These are phyloP conservation scores for Polypedilum vanderplanki DNA, from an alignment of 1,140 invertebrate genomes.

Conservation along the genomic window DNA sequence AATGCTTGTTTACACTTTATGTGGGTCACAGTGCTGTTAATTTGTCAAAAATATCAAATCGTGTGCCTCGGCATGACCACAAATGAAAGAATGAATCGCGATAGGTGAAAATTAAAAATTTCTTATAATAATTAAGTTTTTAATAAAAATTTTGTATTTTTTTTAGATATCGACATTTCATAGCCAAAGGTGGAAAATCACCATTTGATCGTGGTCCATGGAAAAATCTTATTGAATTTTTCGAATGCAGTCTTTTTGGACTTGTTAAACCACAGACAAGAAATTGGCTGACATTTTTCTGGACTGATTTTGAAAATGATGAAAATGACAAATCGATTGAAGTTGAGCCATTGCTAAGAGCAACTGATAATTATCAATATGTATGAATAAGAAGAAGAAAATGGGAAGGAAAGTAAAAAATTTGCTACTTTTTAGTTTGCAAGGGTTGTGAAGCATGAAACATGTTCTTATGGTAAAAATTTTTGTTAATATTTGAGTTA, in stretches of 20 bases:
- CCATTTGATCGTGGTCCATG: slow-evolving; percentile 75
- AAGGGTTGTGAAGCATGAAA: not conserved
- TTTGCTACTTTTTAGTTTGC: not conserved
- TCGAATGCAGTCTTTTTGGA: slow-evolving; percentile 67
- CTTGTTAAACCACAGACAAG: slow-evolving; percentile 56
- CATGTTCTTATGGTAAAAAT: no score
- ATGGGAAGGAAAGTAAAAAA: not conserved
- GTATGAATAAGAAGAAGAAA: slow-evolving; percentile 46
- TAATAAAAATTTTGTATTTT: not conserved
- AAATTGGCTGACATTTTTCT: slow-evolving; percentile 42
- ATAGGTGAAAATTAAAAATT: slow-evolving; percentile 45
- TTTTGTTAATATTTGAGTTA: no score
- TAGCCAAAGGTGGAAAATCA: slow-evolving; percentile 56
- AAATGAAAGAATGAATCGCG: slow-evolving; percentile 93
- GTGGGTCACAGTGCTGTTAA: slow-evolving; percentile 81
- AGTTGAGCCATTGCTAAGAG: slow-evolving; percentile 41
- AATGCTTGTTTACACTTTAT: slow-evolving; percentile 81
- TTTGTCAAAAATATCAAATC: slow-evolving; percentile 94
- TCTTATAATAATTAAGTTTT: no score
- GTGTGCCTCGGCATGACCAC: slow-evolving; percentile 92
- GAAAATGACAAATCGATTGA: slow-evolving; percentile 37
- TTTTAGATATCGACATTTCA: slow-evolving; percentile 74
- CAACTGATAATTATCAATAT: slow-evolving; percentile 64
- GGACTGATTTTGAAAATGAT: slow-evolving; percentile 36
- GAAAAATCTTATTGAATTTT: slow-evolving; percentile 78